phyloP scores from a whole-genome alignment of 37 sponge, comb jelly and placozoan genomes.

The Theonella swinhoei region DNA sequence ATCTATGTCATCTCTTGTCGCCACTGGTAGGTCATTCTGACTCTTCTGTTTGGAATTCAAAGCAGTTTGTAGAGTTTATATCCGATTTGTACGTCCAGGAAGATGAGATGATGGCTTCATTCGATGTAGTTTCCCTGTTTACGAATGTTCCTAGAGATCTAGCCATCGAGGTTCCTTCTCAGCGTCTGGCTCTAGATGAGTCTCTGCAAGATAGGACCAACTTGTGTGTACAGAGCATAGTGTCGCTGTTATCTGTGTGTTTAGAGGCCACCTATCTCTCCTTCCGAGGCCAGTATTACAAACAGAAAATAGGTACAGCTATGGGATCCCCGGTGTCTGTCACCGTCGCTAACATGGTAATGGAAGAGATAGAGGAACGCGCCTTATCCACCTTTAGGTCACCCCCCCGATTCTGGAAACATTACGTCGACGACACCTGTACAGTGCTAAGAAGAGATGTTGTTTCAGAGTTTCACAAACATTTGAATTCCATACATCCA shows the following conservation, averaged over 20 bases:
- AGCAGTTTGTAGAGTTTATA: not conserved
- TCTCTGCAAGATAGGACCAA: not conserved
- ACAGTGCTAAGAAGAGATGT: not conserved
- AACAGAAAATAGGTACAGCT: not conserved
- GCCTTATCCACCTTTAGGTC: not conserved
- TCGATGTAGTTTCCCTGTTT: not conserved
- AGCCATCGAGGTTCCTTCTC: not conserved
- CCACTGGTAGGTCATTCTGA: constrained; percentile 5
- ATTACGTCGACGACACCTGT: not conserved
- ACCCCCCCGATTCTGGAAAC: not conserved
- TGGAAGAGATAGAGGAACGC: not conserved
- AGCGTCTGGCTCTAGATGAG: constrained; percentile 5
- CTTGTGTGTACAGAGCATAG: not conserved
- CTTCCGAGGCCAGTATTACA: not conserved
- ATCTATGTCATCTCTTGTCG: not conserved
- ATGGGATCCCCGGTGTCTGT: not conserved
- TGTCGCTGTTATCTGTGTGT: not conserved
- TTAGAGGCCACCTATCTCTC: not conserved
- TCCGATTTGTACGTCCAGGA: not conserved
- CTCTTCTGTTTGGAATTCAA: not conserved
- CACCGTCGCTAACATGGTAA: not conserved
- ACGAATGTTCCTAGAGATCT: constrained; percentile 20
- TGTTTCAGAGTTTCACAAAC: not conserved
- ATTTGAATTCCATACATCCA: not conserved
- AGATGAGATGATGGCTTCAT: not conserved